Percentiles rank a stretch among this genome's conserved stretches.
Conservation (phyloP, 1,140 invertebrate genomes). For the Drosophila sulfurigaster region DNA sequence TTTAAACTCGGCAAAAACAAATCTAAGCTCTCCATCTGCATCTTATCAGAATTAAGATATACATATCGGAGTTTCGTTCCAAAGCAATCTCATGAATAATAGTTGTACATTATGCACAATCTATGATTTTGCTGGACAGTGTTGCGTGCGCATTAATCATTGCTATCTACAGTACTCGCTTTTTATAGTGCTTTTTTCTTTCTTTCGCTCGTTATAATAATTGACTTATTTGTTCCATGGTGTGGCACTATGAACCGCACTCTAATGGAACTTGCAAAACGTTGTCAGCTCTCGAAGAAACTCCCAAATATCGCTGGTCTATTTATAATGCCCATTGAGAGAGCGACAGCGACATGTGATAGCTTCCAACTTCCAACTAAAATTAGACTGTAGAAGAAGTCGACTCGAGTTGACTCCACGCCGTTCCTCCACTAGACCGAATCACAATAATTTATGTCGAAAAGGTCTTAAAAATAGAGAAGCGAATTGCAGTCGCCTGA, state of each 20-base stretch:
- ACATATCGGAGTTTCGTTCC: not conserved
- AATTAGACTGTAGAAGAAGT: slow-evolving; percentile 56
- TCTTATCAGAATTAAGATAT: not conserved
- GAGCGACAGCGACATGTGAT: slow-evolving; percentile 53
- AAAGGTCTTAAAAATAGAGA: slow-evolving; percentile 75
- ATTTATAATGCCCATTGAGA: slow-evolving; percentile 24
- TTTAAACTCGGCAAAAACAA: not conserved
- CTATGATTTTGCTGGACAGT: slow-evolving; percentile 12
- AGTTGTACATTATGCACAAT: not conserved
- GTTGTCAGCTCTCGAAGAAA: not conserved
- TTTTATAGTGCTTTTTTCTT: slow-evolving; percentile 31
- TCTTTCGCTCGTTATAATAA: slow-evolving; percentile 18
- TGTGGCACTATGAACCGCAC: slow-evolving; percentile 11
- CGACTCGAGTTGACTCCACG: slow-evolving; percentile 22
- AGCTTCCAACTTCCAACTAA: slow-evolving; percentile 42
- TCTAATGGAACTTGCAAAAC: slow-evolving; percentile 26
- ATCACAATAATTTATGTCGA: slow-evolving; percentile 70
- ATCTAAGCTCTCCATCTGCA: slow-evolving; percentile 1
- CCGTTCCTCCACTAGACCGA: slow-evolving; percentile 10
- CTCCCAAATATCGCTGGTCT: slow-evolving; percentile 2
- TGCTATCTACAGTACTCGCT: slow-evolving; percentile 11
- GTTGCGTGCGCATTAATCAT: slow-evolving; percentile 41
- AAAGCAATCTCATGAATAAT: not conserved
- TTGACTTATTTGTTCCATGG: slow-evolving; percentile 16
- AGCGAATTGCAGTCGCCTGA: slow-evolving; percentile 57